These are phyloP conservation scores for Xiphias gladius DNA, from an alignment of 2,113 vertebrate species.

Conservation along the genomic window DNA sequence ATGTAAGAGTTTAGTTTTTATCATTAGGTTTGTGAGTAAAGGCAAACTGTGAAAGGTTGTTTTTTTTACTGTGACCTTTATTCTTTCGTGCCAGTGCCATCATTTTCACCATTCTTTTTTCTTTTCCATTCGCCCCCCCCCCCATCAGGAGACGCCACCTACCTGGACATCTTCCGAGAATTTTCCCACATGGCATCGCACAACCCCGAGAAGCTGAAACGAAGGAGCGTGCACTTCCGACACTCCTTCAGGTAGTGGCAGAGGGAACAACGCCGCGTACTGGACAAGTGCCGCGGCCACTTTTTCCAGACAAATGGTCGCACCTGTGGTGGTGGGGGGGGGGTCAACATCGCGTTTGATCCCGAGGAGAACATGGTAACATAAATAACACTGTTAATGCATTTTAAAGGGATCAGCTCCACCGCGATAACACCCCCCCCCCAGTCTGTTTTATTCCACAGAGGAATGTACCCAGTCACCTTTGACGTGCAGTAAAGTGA, in stretches of 20 bases:
- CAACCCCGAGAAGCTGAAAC: slow-evolving; percentile 89
- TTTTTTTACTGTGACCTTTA: too few species aligned
- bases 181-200: slow-evolving; percentile 94
- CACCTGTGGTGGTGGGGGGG: too few species aligned
- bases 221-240: slow-evolving; percentile 88
- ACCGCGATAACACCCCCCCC: neutral
- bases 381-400: too few species aligned
- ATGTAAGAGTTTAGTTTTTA: too few species aligned
- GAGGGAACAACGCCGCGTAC: neutral
- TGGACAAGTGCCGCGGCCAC: slow-evolving; percentile 54
- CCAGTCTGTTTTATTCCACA: neutral
- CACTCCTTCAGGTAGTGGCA: slow-evolving; percentile 87
- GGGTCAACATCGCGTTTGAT: too few species aligned
- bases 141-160: slow-evolving; percentile 89
- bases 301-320: slow-evolving; percentile 25
- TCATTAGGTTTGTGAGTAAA: too few species aligned
- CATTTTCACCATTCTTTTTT: neutral
- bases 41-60: too few species aligned
- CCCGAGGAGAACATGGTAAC: neutral
- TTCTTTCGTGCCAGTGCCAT: neutral
- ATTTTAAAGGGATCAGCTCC: neutral
- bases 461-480: neutral
- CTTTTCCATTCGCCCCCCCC: too few species aligned
- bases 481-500: slow-evolving; percentile 26
- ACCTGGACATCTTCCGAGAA: slow-evolving; percentile 91